These are phyloP conservation scores for Polydesmus complanatus DNA, from an alignment of 2,888 invertebrate species.

Conservation along the genomic window DNA sequence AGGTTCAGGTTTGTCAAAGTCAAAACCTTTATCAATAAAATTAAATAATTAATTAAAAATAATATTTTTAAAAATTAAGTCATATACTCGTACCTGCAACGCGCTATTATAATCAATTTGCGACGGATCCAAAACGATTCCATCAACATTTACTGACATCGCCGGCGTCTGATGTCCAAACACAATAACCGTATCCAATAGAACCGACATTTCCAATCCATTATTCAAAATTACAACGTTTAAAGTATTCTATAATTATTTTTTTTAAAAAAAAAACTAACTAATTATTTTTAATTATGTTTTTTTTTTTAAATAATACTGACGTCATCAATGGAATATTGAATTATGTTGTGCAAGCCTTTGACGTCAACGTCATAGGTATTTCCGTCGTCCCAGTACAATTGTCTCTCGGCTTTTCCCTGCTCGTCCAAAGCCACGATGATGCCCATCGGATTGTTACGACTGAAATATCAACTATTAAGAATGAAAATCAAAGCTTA, in stretches of 20 bases:
- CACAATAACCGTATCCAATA: constrained; percentile 4
- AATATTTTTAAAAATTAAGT: too few relatives aligned
- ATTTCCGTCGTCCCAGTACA: constrained; percentile 28
- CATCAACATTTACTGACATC: constrained; percentile 3
- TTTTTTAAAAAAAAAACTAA: not conserved
- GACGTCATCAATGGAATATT: not conserved
- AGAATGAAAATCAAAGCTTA: not conserved
- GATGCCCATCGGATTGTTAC: constrained; percentile 25
- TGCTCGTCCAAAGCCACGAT: constrained; percentile 24
- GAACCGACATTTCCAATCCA: constrained; percentile 2
- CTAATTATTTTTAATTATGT: not conserved
- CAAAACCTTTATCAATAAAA: too few relatives aligned
- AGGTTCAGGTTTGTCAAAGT: too few relatives aligned
- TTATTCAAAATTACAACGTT: not conserved
- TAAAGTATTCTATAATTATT: not conserved
- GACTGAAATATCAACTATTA: not conserved
- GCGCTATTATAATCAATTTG: not conserved
- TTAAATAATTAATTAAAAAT: too few relatives aligned
- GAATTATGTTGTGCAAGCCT: constrained; percentile 3
- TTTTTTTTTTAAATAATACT: not conserved
- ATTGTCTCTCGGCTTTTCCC: constrained; percentile 22
- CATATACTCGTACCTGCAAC: too few relatives aligned
- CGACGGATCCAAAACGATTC: not conserved
- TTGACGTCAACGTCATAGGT: constrained; percentile 14
- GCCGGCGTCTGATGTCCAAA: not conserved